Evolutionary conservation across 2,888 invertebrate genomes (phyloP), one percentile per base, ranked within the genome.

Genomic region (Andrena hattorfiana): DNA sequence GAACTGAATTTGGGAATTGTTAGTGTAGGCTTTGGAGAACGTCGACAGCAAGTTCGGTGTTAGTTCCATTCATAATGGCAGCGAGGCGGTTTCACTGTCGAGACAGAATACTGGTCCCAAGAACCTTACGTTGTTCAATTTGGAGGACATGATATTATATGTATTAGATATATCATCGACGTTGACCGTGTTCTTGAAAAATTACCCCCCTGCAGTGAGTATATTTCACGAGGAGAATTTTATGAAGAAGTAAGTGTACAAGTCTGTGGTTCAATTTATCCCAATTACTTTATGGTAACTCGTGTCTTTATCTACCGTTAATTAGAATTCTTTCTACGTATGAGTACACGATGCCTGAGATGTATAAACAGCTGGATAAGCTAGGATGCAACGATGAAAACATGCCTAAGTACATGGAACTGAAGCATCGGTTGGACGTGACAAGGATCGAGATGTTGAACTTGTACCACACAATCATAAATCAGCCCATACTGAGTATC

Each of bases 261-360:
- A 76, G 48, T 28, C 68, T 42, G 16, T 30, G 10, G 20, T 35
- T 5, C 49, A 28, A 28, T 48, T 62, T n/a, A 28, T 26, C 2
- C 6, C 60, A 16, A 10, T 13, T 60, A 32, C 42, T 30, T 56
- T 72, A 72, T 66, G 62, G 68, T 68, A 62, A 67, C 54, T 8
- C 5, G 30, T 51, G 62, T 32, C 42, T 8, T 35, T 63, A 7
- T 66, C 60, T 28, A 7, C 23, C 8, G 10, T 62, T 69, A 28
- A 51, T 32, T 94, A 97, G 97, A 93, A 95, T 98, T 93, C 96
- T 97, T 84, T 95, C 95, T 83, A 95, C 97, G 84, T 98, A 98
- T 94, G 97, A 97, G 87, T 95, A 95, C 87, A 96, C 97, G 5
- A 95, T 98, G 85, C 96, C 97, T 16, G 95, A 95, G 86, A 92